Percentiles rank a stretch among this genome's conserved stretches.
Evolutionary conservation across 2,113 vertebrate genomes (phyloP).

Genomic region (Vidua chalybeata): DNA sequence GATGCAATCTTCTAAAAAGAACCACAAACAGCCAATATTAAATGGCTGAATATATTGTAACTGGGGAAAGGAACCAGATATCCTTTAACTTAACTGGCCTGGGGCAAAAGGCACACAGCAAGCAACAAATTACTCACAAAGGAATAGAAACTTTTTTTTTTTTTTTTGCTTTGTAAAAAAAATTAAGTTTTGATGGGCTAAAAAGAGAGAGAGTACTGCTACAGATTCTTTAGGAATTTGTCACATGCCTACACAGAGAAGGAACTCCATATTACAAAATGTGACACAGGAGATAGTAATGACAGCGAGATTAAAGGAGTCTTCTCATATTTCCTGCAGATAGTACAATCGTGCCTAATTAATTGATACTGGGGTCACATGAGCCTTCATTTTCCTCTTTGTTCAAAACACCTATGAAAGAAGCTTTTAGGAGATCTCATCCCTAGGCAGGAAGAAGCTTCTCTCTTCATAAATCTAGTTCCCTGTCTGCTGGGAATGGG

Average conservation of each 20-base stretch:
- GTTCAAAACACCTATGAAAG: slow-evolving; percentile 7
- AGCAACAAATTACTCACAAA: neutral
- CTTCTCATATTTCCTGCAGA: neutral
- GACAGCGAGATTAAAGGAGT: neutral
- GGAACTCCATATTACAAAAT: neutral
- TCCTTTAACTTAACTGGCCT: neutral
- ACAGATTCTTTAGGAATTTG: neutral
- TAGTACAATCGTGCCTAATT: neutral
- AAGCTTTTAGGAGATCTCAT: neutral
- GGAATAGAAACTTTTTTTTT: neutral
- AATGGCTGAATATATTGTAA: neutral
- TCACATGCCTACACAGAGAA: neutral
- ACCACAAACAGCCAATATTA: neutral
- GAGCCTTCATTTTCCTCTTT: neutral
- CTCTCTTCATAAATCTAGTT: neutral
- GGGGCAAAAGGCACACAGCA: neutral
- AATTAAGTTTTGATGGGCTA: neutral
- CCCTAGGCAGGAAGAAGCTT: neutral
- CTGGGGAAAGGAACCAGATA: neutral
- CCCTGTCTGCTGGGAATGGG: neutral
- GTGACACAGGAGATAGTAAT: neutral
- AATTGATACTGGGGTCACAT: neutral
- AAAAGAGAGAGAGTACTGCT: neutral
- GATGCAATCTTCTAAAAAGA: neutral
- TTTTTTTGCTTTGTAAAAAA: neutral